Base-by-base conservation (phyloP, 2,888 invertebrate genomes). In the Amiota minor region DNA sequence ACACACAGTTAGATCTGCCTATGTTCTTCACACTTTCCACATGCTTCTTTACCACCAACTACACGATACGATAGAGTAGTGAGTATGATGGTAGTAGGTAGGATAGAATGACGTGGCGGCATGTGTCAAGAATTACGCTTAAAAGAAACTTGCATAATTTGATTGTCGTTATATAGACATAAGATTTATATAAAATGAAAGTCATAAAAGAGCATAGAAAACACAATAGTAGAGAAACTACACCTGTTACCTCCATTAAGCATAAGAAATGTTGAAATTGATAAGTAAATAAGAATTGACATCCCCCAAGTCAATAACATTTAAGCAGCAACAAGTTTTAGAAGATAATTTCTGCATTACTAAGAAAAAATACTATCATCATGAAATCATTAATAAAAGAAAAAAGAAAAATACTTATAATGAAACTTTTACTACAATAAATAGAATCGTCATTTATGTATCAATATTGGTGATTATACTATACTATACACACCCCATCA, bases 51-150 rank as follows among this genome's bases (percentile, higher is more conserved):
- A 53, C 53, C 14, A n/a, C 6, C 53, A 53, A 53, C 53, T 53
- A 16, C 35, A 35, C 53, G n/a, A 16, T 9, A 35, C 53, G n/a
- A 16, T 9, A 14, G 9, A 53, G 53, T 50, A 50, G 50, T n/a
- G 35, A 35, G 23, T 3, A 23, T 3, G 35, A 35, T 35, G 2
- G 6, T 35, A 8, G 35, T 35, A 6, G 4, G 6, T 35, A 35
- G 35, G 35, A 8, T 23, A 3, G 3, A 2, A 3, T 35, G 35
- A 35, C 6, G 35, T 35, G 35, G 35, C 6, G 35, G 35, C 53
- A 53, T 6, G n/a, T 16, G 9, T n/a, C 46, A 55, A 70, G 3
- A 78, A 81, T 78, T 80, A 12, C n/a, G n/a, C 53, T 35, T 53
- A 68, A 50, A 23, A 53, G 18, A 65, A 65, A 46, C 59, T 53